Percentiles rank a stretch among this genome's conserved stretches.
phyloP scores from a whole-genome alignment of 2,113 vertebrate species.

The Perca schrenkii region DNA sequence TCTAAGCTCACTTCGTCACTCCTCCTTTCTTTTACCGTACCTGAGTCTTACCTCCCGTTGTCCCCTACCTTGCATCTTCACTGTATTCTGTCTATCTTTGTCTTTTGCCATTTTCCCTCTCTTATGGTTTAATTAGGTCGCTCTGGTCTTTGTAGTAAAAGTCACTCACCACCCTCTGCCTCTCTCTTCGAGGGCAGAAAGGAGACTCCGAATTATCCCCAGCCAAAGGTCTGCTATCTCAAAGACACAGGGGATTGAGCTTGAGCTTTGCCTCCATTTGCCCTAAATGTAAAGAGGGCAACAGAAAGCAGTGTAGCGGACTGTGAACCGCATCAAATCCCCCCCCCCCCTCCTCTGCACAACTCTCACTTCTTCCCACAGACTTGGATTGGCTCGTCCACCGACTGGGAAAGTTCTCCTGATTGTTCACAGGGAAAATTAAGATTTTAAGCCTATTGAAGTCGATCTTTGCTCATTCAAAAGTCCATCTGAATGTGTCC shows the following conservation, averaged over 20 bases:
- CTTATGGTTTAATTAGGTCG: conserved; percentile 37
- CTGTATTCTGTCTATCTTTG: not conserved
- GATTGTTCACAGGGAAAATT: conserved; percentile 85
- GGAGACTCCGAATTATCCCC: conserved; percentile 63
- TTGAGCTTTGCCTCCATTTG: conserved; percentile 76
- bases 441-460: conserved; percentile 89
- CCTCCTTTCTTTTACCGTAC: conserved; percentile 25
- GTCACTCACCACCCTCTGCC: conserved; percentile 15
- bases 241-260: conserved; percentile 78
- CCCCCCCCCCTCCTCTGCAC: conserved; percentile 75
- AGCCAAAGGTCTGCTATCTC: conserved; percentile 67
- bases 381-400: conserved; percentile 81
- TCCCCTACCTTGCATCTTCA: not conserved
- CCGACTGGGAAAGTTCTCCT: conserved; percentile 81
- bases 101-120: not conserved
- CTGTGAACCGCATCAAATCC: conserved; percentile 89
- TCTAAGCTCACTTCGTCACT: not conserved
- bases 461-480: conserved; percentile 82
- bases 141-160: conserved; percentile 14
- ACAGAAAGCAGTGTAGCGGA: conserved; percentile 85
- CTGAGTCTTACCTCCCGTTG: not conserved
- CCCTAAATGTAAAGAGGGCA: conserved; percentile 80
- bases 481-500: conserved; percentile 82
- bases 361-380: conserved; percentile 77
- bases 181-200: conserved; percentile 35